These are phyloP conservation scores for Drosophila borborema DNA, from an alignment of 2,888 invertebrate genomes.

Conservation along the genomic window DNA sequence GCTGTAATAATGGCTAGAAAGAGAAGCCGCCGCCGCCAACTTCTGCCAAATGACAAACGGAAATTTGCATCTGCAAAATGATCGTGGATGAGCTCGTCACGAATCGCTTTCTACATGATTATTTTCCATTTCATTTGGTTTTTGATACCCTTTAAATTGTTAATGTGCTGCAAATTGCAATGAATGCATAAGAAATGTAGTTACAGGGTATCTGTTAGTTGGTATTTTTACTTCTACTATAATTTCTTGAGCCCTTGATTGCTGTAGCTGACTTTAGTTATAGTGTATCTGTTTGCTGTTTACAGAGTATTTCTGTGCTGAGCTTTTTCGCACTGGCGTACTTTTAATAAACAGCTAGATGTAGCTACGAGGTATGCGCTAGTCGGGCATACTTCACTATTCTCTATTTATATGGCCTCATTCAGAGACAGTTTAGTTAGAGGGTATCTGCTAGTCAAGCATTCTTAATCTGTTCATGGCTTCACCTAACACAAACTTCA, in stretches of 20 bases:
- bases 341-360: not conserved
- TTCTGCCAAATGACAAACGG: slow-evolving; percentile 50
- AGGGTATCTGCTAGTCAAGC: not conserved
- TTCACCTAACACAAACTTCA: not conserved
- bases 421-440: not conserved
- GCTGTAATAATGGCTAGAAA: slow-evolving; percentile 19
- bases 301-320: slow-evolving; percentile 1
- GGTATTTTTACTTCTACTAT: too few species aligned
- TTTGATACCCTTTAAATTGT: slow-evolving; percentile 19
- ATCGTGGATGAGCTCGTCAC: slow-evolving; percentile 83
- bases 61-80: slow-evolving; percentile 64
- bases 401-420: too few species aligned
- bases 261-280: too few species aligned
- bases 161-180: not conserved
- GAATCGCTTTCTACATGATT: slow-evolving; percentile 82
- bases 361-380: not conserved
- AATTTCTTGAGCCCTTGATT: too few species aligned
- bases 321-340: not conserved
- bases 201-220: not conserved
- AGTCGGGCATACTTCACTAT: not conserved
- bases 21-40: slow-evolving; percentile 18
- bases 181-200: not conserved
- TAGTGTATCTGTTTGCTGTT: slow-evolving; percentile 4
- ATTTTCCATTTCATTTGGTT: slow-evolving; percentile 68
- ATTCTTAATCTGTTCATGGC: not conserved